These are phyloP conservation scores for Chionodraco myersi DNA, from an alignment of 2,113 vertebrate species.

Conservation along the genomic window DNA sequence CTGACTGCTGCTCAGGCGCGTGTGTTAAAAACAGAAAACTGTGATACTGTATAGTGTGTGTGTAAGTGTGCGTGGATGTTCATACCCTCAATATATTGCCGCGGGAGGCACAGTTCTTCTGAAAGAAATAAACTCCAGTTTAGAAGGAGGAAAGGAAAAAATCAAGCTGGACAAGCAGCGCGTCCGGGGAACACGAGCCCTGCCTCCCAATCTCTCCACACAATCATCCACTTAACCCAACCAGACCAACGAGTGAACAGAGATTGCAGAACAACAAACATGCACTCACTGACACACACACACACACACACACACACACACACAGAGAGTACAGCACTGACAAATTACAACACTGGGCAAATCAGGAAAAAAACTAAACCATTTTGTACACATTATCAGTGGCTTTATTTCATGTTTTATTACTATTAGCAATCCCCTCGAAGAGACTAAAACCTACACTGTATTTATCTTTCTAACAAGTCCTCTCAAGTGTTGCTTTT, in stretches of 20 bases:
- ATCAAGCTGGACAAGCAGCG: constrained; percentile 22
- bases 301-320: constrained; percentile 6
- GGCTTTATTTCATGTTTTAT: constrained; percentile 24
- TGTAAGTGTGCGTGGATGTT: constrained; percentile 14
- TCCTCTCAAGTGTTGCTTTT: constrained; percentile 5
- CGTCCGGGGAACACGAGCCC: constrained; percentile 13
- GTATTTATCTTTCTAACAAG: constrained; percentile 41
- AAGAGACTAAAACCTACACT: constrained; percentile 22
- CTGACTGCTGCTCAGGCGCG: constrained; percentile 21
- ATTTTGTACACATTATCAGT: constrained; percentile 8
- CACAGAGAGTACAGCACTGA: background rate
- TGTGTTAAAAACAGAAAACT: constrained; percentile 7
- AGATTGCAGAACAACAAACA: constrained; percentile 39
- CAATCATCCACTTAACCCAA: constrained; percentile 54
- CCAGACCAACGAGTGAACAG: constrained; percentile 26
- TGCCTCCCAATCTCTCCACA: constrained; percentile 43
- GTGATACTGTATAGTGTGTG: constrained; percentile 7
- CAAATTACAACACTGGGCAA: constrained; percentile 35
- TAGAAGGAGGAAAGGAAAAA: constrained; percentile 26
- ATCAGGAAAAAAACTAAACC: constrained; percentile 14
- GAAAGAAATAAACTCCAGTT: constrained; percentile 39
- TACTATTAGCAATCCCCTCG: constrained; percentile 15
- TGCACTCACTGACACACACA: constrained; percentile 14
- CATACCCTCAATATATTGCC: background rate
- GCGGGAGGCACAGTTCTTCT: constrained; percentile 2